Base-by-base conservation (phyloP, 2,797 vertebrate species). In the Cheracebus regulus region DNA sequence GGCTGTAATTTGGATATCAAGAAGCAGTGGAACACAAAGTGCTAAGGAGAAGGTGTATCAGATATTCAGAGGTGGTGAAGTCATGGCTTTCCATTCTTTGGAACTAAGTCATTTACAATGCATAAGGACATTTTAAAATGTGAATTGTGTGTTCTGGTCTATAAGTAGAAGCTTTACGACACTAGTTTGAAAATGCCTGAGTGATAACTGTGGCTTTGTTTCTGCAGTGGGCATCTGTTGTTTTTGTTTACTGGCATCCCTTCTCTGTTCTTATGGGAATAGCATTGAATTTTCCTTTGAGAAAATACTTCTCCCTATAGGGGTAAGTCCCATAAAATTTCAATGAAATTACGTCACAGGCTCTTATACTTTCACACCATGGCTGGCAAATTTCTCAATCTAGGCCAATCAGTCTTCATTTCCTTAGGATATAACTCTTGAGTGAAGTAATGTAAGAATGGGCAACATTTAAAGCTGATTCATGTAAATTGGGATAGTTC, bases 151-250 rank as follows among this genome's bases (percentile, higher is more conserved):
- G 28, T 30, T 92, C 75, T 67, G 36, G 58, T 81, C 50, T 84
- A 52, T 82, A 88, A 92, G 83, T 79, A 80, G 89, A 91, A 76
- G 20, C 46, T 93, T 88, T 28, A 58, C 19, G 90, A 76, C 17
- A 46, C 88, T 80, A 88, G 96, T 94, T 58, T 96, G n/a, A 75
- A 95, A 97, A 91, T 36, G 82, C 4, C 82, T 93, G 93, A 96
- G 44, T 97, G 93, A 96, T 79, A 94, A 30, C 15, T 75, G 96
- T 96, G 95, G 87, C 88, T 95, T 97, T 44, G 7, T 79, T 94
- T 50, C 86, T 93, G 33, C 7, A 46, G 33, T 78, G 46, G 86
- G 84, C 93, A 95, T 94, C 96, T 97, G 91, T 90, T 94, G 79
- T 88, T 96, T 97, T 96, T 88, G 46, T 95, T 97, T 88, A n/a